Evolutionary conservation across 2,113 vertebrate genomes (phyloP).

Genomic region (Sphyrna mokarran): DNA sequence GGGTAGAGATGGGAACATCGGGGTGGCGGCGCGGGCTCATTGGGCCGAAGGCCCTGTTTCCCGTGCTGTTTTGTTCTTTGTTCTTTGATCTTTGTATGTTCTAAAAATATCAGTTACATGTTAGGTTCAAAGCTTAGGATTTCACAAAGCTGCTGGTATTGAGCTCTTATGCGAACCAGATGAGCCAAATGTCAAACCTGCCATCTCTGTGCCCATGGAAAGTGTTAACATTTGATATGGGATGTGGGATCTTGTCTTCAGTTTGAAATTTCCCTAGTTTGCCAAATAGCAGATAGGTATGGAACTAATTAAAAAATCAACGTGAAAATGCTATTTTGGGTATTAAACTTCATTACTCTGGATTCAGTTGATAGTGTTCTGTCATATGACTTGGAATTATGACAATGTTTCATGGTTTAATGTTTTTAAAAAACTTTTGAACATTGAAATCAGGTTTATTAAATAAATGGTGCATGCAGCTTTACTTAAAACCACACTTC

Average conservation of each 20-base stretch:
- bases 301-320: neutral
- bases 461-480: neutral
- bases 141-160: neutral
- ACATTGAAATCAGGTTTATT: neutral
- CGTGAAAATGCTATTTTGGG: neutral
- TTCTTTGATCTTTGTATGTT: too few relatives aligned
- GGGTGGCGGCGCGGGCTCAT: too few relatives aligned
- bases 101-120: neutral
- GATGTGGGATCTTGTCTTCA: neutral
- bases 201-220: neutral
- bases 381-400: neutral
- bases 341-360: neutral
- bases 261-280: neutral
- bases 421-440: neutral
- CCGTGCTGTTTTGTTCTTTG: too few relatives aligned
- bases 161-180: neutral
- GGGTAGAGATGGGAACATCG: too few relatives aligned
- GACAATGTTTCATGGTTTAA: neutral
- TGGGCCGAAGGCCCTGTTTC: too few relatives aligned
- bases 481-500: neutral
- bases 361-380: neutral
- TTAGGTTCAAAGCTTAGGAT: neutral
- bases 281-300: neutral
- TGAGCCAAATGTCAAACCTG: neutral
- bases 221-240: neutral